These are phyloP conservation scores for Notodonta dromedarius DNA, from an alignment of 2,888 invertebrate species.

Conservation along the genomic window DNA sequence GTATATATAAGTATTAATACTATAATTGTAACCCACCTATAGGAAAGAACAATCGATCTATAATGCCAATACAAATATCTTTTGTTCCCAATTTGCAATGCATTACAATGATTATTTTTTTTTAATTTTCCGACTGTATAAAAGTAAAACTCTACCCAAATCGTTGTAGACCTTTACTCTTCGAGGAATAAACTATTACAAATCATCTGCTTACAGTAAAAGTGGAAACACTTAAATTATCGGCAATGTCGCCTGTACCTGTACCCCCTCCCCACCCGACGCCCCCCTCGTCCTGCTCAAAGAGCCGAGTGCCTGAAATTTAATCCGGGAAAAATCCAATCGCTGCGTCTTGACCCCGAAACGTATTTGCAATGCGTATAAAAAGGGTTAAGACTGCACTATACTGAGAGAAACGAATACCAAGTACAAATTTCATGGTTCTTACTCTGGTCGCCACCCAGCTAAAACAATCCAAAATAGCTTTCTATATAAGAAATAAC, in stretches of 20 bases:
- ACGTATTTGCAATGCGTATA: slow-evolving; percentile 37
- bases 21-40: too few species aligned
- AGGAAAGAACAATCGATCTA: too few species aligned
- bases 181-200: too few species aligned
- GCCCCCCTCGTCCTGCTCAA: slow-evolving; percentile 1
- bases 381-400: slow-evolving; percentile 30
- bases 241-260: not conserved
- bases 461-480: too few species aligned
- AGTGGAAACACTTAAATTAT: slow-evolving; percentile 7
- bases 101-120: too few species aligned
- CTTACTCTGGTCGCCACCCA: not conserved
- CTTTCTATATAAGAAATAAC: too few species aligned
- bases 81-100: too few species aligned
- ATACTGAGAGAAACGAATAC: slow-evolving; percentile 29
- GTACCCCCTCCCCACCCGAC: not conserved
- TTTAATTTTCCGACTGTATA: too few species aligned
- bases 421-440: not conserved
- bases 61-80: not conserved
- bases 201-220: not conserved
- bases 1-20: too few species aligned
- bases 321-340: slow-evolving; percentile 45
- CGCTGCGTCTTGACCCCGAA: slow-evolving; percentile 40
- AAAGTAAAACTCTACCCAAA: too few species aligned
- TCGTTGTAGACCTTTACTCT: too few species aligned
- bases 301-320: slow-evolving; percentile 38